These are phyloP conservation scores for Calyptommatus sinebrachiatus DNA, from an alignment of 2,113 vertebrate species.

Conservation along the genomic window DNA sequence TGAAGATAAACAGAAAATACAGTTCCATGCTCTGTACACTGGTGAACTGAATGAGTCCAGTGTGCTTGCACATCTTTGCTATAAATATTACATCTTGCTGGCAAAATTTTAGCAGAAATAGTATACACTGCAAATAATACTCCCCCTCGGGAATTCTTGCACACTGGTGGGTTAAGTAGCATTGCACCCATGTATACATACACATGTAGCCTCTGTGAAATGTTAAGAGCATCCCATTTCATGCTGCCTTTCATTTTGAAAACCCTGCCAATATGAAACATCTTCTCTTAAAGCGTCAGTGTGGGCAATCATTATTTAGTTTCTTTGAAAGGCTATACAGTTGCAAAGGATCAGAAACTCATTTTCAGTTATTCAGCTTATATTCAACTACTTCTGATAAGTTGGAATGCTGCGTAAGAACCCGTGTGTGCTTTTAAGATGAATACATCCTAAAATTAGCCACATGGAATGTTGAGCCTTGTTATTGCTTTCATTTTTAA, in stretches of 20 bases:
- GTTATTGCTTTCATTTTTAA: neutral
- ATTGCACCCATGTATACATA: too few relatives aligned
- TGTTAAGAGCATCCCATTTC: neutral
- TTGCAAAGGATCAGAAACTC: neutral
- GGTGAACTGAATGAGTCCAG: too few relatives aligned
- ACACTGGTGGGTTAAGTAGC: too few relatives aligned
- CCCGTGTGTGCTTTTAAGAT: conserved; percentile 8
- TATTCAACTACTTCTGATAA: rapidly evolving
- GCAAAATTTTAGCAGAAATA: too few relatives aligned
- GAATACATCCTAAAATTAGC: conserved; percentile 32
- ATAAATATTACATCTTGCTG: too few relatives aligned
- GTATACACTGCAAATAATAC: too few relatives aligned
- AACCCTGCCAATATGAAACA: neutral
- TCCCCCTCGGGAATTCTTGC: too few relatives aligned
- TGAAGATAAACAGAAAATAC: too few relatives aligned
- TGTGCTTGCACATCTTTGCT: too few relatives aligned
- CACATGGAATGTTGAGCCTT: conserved; percentile 25
- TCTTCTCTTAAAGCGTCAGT: neutral
- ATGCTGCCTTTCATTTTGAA: neutral
- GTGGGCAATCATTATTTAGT: neutral
- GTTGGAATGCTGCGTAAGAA: neutral
- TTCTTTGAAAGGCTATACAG: neutral
- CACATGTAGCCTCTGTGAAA: neutral
- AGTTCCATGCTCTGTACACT: too few relatives aligned
- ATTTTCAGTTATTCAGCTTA: conserved; percentile 8